Percentiles rank a stretch among this genome's conserved stretches.
These are phyloP conservation scores for Cyclopterus lumpus DNA, from an alignment of 2,797 vertebrate species.

Conservation along the genomic window DNA sequence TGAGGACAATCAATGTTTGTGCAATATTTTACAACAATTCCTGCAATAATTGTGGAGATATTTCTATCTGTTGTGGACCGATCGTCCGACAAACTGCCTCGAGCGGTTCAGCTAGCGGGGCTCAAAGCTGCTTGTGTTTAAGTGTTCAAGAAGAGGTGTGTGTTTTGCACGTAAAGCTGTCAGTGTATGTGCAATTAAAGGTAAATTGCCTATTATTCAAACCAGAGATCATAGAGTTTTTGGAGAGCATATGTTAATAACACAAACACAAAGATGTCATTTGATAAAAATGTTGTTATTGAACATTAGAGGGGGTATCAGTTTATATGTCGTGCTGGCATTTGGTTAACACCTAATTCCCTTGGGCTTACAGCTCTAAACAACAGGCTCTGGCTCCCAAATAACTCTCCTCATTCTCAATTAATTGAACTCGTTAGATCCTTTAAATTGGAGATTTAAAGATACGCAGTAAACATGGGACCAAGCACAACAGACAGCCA, in stretches of 20 bases:
- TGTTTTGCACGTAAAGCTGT: neutral
- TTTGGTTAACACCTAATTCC: slow-evolving; percentile 54
- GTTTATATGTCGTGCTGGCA: slow-evolving; percentile 21
- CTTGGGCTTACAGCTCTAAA: slow-evolving; percentile 39
- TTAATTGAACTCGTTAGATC: slow-evolving; percentile 80
- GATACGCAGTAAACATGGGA: slow-evolving; percentile 69
- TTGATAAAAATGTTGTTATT: slow-evolving; percentile 25
- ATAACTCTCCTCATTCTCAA: slow-evolving; percentile 69
- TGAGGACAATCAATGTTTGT: neutral
- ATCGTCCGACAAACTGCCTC: too few relatives aligned
- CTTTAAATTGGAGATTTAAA: slow-evolving; percentile 78
- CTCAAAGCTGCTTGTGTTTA: neutral
- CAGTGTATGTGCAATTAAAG: slow-evolving; percentile 15
- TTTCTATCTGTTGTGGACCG: neutral
- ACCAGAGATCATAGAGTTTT: slow-evolving; percentile 9
- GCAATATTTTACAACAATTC: neutral
- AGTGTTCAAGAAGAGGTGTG: neutral
- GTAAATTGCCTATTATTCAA: slow-evolving; percentile 28
- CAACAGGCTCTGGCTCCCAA: slow-evolving; percentile 58
- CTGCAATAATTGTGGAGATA: neutral
- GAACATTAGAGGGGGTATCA: slow-evolving; percentile 16
- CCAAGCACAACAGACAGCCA: slow-evolving; percentile 65
- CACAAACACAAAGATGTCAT: slow-evolving; percentile 30
- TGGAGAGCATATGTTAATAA: slow-evolving; percentile 22
- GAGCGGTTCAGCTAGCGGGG: neutral